These are phyloP conservation scores for Enteromius trimaculatus DNA, from an alignment of 2,797 vertebrate genomes.

Conservation along the genomic window DNA sequence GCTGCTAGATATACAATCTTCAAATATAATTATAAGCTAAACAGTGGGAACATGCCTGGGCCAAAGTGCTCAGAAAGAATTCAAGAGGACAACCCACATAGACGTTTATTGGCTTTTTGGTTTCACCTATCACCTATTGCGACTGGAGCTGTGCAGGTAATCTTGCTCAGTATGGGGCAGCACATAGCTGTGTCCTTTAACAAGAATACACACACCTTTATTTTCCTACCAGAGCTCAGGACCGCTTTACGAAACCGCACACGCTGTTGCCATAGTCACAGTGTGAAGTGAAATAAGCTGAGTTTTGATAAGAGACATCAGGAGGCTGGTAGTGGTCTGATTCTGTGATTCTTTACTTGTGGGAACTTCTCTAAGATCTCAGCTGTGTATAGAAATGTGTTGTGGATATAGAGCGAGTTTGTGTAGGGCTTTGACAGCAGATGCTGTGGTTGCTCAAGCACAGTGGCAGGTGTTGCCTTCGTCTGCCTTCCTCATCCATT, in stretches of 20 bases:
- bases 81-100: not conserved
- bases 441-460: constrained; percentile 54
- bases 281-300: constrained; percentile 9
- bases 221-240: constrained; percentile 1
- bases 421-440: constrained; percentile 39
- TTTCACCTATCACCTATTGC: not conserved
- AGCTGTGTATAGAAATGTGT: constrained; percentile 4
- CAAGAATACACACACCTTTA: constrained; percentile 5
- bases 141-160: constrained; percentile 4
- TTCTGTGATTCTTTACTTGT: not conserved
- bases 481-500: constrained; percentile 58
- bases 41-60: not conserved
- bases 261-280: constrained; percentile 36
- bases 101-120: not conserved
- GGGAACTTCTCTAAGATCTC: not conserved
- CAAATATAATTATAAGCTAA: not conserved
- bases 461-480: constrained; percentile 57
- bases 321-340: not conserved
- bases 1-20: not conserved
- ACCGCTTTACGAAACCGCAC: constrained; percentile 5
- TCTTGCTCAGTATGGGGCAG: not conserved
- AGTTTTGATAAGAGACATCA: constrained; percentile 22
- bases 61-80: not conserved
- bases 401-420: not conserved
- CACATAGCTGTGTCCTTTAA: constrained; percentile 3